Base-by-base conservation (phyloP, 2,113 vertebrate species). In the Dendropsophus ebraccatus region DNA sequence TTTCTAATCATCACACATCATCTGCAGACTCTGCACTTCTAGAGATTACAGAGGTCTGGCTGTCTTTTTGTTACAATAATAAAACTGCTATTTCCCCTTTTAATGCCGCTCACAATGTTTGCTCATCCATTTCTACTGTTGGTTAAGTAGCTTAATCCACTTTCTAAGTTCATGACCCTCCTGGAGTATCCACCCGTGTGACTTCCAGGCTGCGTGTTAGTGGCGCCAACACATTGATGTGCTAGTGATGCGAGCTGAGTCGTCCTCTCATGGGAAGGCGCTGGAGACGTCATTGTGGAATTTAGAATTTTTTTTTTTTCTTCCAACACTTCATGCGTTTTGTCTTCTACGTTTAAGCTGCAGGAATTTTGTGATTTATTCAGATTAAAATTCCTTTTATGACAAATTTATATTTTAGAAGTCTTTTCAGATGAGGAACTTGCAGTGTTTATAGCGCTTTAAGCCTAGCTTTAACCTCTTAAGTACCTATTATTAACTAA, bases 161-260 rank as follows among this genome's bases (percentile, higher is more conserved):
- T 35, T 78, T 78, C 52, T 49, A 58, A 78, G 76, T 78, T 78
- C 76, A 78, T 58, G 76, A 78, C 50, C 52, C 76, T 78, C 50
- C 17, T 2, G 6, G 9, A 37, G 76, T 78, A 13, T 35, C 30
- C 30, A 32, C 32, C 52, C 50, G 50, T 56, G 76, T 54, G 19
- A 78, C 52, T 32, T 37, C 50, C 76, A 78, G 76, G 50, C 76
- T 23, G 11, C 50, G 30, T 78, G 76, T 78, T 50, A 23, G 10
- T 58, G 76, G 52, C 32, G 19, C 76, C 76, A 56, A 78, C 50
- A 56, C 30, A 79, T 79, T 14, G 35, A 23, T 35, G 30, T 79
- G 50, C 47, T 56, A 2, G 25, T 32, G 19, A 17, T 6, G 49
- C 19, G 75, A 32, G 49, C 1, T 21, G 32, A 41, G 30, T 35